Evolutionary conservation across 2,888 invertebrate genomes (phyloP), one percentile per base, ranked within the genome.

Genomic region (Caenorhabditis angaria): DNA sequence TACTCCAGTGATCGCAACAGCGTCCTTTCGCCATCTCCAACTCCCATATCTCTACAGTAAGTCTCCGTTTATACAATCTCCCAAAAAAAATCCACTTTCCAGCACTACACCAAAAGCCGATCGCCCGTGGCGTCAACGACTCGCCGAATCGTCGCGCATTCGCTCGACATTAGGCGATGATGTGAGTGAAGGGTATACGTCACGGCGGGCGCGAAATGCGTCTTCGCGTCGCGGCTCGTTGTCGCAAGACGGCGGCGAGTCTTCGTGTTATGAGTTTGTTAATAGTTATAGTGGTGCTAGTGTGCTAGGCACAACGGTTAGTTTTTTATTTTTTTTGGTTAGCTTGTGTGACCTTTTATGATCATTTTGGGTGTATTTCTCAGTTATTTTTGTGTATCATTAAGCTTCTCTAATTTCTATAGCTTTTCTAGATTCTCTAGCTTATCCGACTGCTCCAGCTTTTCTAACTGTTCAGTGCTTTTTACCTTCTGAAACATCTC

Each of bases 101-200:
- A 71, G 71, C 60, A 66, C 71, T 28, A 71, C 71, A 28, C 71
- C 71, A 35, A 71, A 71, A 71, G 63, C 66, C 48, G 85, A 86
- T 35, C 76, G 85, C 27, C 85, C 85, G 47, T 85, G 85, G 85
- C 78, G 85, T n/a, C 83, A 83, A 63, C 74, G 83, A 61, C 71
- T 85, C 79, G 85, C 85, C 24, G 85, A 85, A 60, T 64, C 81
- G 32, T 78, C 82, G 24, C 77, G 83, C 20, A 74, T 85, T 32
- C 76, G 85, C 24, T 71, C 76, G 55, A 76, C 76, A 18, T 73
- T 74, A 60, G 80, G 80, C 29, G 80, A 80, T 61, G 80, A 80
- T 59, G 80, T 77, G 70, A 70, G 77, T 74, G 74, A 73, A 41
- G 70, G 74, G 61, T 80, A 77, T 70, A 24, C 69, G 35, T 62